Conservation (phyloP, 2,113 vertebrate species). For the Myxocyprinus asiaticus region DNA sequence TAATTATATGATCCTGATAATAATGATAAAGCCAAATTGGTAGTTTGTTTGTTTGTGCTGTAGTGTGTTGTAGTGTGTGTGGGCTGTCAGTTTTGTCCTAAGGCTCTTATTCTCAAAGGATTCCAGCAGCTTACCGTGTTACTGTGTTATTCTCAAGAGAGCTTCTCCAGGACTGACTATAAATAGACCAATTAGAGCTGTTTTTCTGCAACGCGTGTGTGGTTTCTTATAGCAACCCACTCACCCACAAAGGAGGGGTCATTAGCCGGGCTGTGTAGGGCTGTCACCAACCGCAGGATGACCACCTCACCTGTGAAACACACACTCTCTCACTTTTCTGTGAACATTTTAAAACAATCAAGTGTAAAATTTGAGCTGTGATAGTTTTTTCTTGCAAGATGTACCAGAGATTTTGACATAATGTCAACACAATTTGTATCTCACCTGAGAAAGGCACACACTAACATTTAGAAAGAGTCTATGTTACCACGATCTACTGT, state of each 20-base stretch:
- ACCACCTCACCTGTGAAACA: constrained; percentile 21
- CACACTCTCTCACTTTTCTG: neutral
- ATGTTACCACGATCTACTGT: too few species aligned
- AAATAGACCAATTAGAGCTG: constrained; percentile 58
- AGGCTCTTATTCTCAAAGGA: constrained; percentile 42
- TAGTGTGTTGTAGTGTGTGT: neutral
- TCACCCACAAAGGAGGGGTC: constrained; percentile 41
- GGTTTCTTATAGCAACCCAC: constrained; percentile 36
- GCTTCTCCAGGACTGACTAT: constrained; percentile 46
- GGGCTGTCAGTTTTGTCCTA: constrained; percentile 17
- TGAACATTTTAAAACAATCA: constrained; percentile 8
- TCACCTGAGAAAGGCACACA: too few species aligned
- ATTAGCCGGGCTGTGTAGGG: constrained; percentile 48
- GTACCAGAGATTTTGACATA: too few species aligned
- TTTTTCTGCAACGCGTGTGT: constrained; percentile 44
- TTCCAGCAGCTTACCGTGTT: constrained; percentile 42
- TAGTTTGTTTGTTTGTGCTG: constrained; percentile 20
- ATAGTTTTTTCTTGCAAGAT: too few species aligned
- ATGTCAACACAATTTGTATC: too few species aligned
- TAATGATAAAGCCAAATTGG: neutral
- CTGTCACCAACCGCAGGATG: constrained; percentile 40
- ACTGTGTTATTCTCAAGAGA: constrained; percentile 48
- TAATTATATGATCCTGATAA: neutral
- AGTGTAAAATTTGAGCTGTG: neutral
- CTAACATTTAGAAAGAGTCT: too few species aligned